Conservation (phyloP, 2,113 vertebrate genomes). For the Oryzias woworae region DNA sequence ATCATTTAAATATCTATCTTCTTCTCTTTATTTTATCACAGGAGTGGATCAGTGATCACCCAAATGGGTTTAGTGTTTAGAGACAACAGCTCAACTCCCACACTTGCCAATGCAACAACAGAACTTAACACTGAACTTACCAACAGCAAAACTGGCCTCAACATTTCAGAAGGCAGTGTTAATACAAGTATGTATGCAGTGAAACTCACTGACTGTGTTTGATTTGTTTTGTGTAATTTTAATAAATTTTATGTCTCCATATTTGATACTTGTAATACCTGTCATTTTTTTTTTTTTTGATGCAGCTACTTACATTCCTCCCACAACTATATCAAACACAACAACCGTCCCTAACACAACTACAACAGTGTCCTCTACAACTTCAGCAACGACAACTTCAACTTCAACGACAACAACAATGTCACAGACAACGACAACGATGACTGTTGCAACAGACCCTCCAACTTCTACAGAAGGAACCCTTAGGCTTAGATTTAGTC, state of each 20-base stretch:
- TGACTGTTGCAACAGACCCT: constrained; percentile 18
- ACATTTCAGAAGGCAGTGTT: constrained; percentile 26
- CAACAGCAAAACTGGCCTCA: background rate
- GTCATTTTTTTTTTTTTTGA: no score
- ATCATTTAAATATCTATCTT: no score
- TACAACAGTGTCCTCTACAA: background rate
- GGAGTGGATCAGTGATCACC: constrained; percentile 22
- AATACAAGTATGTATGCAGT: constrained; percentile 29
- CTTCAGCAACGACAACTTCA: constrained; percentile 6
- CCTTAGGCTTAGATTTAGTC: constrained; percentile 31
- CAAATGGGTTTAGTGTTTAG: constrained; percentile 35
- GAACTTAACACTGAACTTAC: background rate
- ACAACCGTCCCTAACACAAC: background rate
- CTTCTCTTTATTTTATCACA: no score
- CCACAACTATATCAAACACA: background rate
- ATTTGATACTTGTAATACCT: no score
- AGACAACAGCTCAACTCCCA: constrained; percentile 19
- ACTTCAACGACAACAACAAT: background rate
- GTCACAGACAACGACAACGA: background rate
- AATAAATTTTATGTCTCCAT: no score
- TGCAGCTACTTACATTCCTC: background rate
- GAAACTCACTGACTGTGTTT: background rate
- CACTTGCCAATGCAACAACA: background rate
- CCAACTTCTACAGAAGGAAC: constrained; percentile 30
- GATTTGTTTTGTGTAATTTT: background rate